Base-by-base conservation (phyloP, 2,888 invertebrate genomes). In the Luffia ferchaultella region DNA sequence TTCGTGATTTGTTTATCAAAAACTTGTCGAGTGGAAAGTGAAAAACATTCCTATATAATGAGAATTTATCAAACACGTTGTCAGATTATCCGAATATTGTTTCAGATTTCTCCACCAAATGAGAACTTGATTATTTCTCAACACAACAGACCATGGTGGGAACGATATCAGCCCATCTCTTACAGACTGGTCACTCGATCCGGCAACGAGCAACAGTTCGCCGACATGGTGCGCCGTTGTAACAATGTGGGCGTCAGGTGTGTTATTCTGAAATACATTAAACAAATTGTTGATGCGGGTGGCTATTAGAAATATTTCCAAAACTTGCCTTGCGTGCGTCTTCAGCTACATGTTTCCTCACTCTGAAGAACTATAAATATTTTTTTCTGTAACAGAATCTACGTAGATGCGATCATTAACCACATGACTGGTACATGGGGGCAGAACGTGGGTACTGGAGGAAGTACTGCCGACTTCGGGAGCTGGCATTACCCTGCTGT, bases 161-260 rank as follows among this genome's bases (percentile, higher is more conserved):
- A 95, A 67, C 77, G 95, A n/a, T 95, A 95, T 64, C 94, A 95
- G 68, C 92, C 93, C 0, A 88, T 94, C 61, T 93, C 93, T 2
- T 96, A 95, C 72, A 80, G 85, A 47, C 70, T 94, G 46, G 64
- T 60, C 0, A 93, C 93, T 0, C 85, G 95, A 48, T 93, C 93
- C 1, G 96, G 96, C 19, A 86, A 86, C 54, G 88, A 89, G 60
- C 60, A 68, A 0, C 88, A 90, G 18, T 91, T 96, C 57, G 67
- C 78, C 15, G 79, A 89, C 48, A 96, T 96, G 95, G 88, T 91
- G 0, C 71, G 71, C 15, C 83, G 93, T 52, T 96, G 95, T 65
- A 95, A 95, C 65, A 76, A 75, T 15, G 93, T 86, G 46, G 93
- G 94, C n/a, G 89, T 96, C 1, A 85, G 86, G 87, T 87, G 58